These are phyloP conservation scores for Oxyura jamaicensis DNA, from an alignment of 2,113 vertebrate genomes.

Conservation along the genomic window DNA sequence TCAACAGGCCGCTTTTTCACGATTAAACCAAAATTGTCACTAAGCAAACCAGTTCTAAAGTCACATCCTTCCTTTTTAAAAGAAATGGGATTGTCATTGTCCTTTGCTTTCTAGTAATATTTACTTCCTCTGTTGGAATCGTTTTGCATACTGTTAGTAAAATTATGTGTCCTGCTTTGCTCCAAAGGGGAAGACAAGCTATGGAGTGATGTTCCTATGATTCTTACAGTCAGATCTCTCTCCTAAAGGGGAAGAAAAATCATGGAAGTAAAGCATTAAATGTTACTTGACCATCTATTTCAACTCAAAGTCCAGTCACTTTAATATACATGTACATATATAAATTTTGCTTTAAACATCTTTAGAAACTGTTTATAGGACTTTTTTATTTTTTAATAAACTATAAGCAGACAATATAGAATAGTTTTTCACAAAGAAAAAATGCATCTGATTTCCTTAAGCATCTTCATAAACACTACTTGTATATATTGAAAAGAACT, in stretches of 20 bases:
- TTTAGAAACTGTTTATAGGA: neutral
- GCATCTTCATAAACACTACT: neutral
- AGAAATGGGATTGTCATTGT: neutral
- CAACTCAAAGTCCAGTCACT: neutral
- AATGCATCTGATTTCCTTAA: neutral
- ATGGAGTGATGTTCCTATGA: neutral
- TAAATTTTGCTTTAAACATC: neutral
- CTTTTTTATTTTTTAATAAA: neutral
- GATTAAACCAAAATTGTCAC: neutral
- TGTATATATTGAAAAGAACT: neutral
- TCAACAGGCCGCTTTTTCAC: neutral
- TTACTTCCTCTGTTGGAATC: neutral
- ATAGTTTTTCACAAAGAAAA: neutral
- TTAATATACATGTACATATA: neutral
- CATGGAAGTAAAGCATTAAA: neutral
- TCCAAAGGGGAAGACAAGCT: neutral
- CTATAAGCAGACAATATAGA: neutral
- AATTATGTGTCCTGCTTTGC: neutral
- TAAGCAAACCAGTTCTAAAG: neutral
- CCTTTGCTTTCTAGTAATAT: neutral
- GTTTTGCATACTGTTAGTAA: accelerated
- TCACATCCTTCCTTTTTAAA: neutral
- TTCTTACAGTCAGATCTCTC: neutral
- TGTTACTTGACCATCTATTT: neutral
- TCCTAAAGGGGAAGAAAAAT: neutral